These are phyloP conservation scores for Chaetoderma sp. DNA, from an alignment of 2,888 invertebrate species.

Conservation along the genomic window DNA sequence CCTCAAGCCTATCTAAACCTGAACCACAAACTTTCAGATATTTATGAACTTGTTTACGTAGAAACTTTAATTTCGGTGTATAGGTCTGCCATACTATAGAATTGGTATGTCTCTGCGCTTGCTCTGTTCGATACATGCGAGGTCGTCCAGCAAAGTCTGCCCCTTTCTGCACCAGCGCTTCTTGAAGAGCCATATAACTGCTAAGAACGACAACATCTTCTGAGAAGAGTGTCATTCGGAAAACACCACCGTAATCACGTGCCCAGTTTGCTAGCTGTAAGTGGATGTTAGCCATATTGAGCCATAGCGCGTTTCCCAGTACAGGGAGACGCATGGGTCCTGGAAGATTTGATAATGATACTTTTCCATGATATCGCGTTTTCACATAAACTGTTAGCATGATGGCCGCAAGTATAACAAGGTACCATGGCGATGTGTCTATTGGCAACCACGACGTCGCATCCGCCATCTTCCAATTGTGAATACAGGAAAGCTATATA, in stretches of 20 bases:
- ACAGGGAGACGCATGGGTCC: too few relatives aligned
- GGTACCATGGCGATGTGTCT: too few relatives aligned
- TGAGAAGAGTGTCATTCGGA: slow-evolving; percentile 43
- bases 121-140: slow-evolving; percentile 47
- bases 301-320: too few relatives aligned
- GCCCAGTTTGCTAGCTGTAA: too few relatives aligned
- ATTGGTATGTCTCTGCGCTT: slow-evolving; percentile 39
- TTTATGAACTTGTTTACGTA: slow-evolving; percentile 44
- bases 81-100: slow-evolving; percentile 59
- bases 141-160: slow-evolving; percentile 56
- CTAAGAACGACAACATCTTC: slow-evolving; percentile 57
- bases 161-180: slow-evolving; percentile 49
- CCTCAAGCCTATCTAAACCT: slow-evolving; percentile 43
- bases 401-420: too few relatives aligned
- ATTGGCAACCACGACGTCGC: too few relatives aligned
- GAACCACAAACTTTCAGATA: slow-evolving; percentile 47
- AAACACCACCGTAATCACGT: slow-evolving; percentile 50
- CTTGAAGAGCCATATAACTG: slow-evolving; percentile 47
- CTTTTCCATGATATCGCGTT: too few relatives aligned
- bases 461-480: too few relatives aligned
- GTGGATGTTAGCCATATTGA: too few relatives aligned
- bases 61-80: slow-evolving; percentile 48
- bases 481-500: too few relatives aligned
- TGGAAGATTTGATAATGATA: too few relatives aligned
- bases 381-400: too few relatives aligned